Evolutionary conservation across 1,140 invertebrate genomes (phyloP).

Genomic region (Vanessa atalanta): DNA sequence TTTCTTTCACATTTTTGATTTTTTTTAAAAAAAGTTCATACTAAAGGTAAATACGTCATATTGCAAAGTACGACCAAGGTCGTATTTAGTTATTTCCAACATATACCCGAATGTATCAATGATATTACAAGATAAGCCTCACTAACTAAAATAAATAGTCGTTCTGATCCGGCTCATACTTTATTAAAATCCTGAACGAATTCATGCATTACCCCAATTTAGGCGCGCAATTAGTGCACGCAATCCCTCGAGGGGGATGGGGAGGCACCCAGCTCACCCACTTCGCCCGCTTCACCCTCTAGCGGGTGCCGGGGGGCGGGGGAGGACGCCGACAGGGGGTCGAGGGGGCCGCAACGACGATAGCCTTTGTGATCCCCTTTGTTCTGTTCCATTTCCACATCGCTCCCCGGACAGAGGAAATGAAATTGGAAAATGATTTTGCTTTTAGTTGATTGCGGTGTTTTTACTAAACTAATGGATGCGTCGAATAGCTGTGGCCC

Average conservation of each 20-base stretch:
- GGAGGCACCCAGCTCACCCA: slow-evolving; percentile 39
- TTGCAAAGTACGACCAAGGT: too few relatives aligned
- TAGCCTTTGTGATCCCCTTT: slow-evolving; percentile 62
- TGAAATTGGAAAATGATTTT: slow-evolving; percentile 77
- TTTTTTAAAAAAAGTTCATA: too few relatives aligned
- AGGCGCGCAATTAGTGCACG: slow-evolving; percentile 74
- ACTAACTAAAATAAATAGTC: slow-evolving; percentile 75
- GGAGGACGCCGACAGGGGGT: slow-evolving; percentile 28
- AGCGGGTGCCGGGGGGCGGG: slow-evolving; percentile 37
- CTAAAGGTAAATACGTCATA: too few relatives aligned
- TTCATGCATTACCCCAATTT: slow-evolving; percentile 78
- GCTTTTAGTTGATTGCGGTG: slow-evolving; percentile 75
- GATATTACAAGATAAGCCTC: slow-evolving; percentile 46
- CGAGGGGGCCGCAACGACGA: slow-evolving; percentile 39
- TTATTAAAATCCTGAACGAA: slow-evolving; percentile 73
- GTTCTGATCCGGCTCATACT: slow-evolving; percentile 70
- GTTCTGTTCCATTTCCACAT: slow-evolving; percentile 64
- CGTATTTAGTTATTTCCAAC: background rate
- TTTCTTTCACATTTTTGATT: background rate
- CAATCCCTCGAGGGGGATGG: slow-evolving; percentile 60
- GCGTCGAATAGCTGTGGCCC: background rate
- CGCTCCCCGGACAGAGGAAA: slow-evolving; percentile 64
- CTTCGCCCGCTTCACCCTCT: slow-evolving; percentile 30
- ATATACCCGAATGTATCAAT: background rate
- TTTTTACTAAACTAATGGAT: slow-evolving; percentile 37